phyloP scores from a whole-genome alignment of 1,140 invertebrate species.

The Periplaneta americana region DNA sequence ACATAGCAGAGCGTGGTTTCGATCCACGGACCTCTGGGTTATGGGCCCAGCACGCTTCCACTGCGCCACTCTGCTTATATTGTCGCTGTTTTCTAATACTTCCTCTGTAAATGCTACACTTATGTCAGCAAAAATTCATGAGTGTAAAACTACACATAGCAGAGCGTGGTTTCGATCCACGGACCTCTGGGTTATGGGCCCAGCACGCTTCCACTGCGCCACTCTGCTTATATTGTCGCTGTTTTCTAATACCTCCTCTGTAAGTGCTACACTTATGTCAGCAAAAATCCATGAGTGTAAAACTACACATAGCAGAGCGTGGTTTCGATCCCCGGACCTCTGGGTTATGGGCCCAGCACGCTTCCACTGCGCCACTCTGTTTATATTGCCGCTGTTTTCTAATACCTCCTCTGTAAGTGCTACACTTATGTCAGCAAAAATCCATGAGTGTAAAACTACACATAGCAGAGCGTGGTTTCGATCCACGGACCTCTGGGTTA shows the following conservation, averaged over 20 bases:
- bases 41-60: constrained; percentile 20
- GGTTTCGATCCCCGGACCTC: constrained; percentile 20
- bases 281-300: too few species aligned
- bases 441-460: too few species aligned
- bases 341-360: constrained; percentile 20
- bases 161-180: constrained; percentile 15
- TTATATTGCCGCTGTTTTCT: too few species aligned
- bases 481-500: constrained; percentile 17
- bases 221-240: too few species aligned
- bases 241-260: too few species aligned
- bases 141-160: too few species aligned
- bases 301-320: constrained; percentile 22
- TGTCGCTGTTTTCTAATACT: too few species aligned
- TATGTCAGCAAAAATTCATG: too few species aligned
- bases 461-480: constrained; percentile 16
- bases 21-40: constrained; percentile 20
- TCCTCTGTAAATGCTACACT: too few species aligned
- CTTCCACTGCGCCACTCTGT: constrained; percentile 20
- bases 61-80: constrained; percentile 20
- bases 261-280: too few species aligned
- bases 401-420: too few species aligned
- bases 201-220: constrained; percentile 15
- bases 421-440: too few species aligned
- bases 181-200: constrained; percentile 16
- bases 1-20: constrained; percentile 22